Evolutionary conservation across 2,113 vertebrate species (phyloP).

Genomic region (Lota lota): DNA sequence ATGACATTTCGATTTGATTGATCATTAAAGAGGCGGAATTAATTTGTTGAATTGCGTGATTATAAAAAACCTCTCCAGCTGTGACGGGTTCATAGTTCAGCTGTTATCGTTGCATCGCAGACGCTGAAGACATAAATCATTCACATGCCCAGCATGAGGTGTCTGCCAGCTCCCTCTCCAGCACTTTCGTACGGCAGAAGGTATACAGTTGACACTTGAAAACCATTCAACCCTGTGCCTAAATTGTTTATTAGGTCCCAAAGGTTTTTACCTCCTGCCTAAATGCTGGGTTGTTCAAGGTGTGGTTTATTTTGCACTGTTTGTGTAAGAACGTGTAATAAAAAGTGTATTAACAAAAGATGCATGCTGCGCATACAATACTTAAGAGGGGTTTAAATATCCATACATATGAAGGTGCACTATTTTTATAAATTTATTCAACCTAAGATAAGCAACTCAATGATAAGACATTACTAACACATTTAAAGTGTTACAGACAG

Average conservation of each 20-base stretch:
- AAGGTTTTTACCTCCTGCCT: too few relatives aligned
- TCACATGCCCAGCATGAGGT: conserved; percentile 30
- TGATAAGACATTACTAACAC: neutral
- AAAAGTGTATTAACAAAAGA: too few relatives aligned
- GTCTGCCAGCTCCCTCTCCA: conserved; percentile 19
- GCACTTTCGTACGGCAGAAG: conserved; percentile 28
- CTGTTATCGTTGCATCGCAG: conserved; percentile 31
- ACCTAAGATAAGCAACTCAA: neutral
- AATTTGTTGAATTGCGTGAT: neutral
- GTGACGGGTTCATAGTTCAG: conserved; percentile 15
- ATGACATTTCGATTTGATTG: too few relatives aligned
- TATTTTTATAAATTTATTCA: neutral
- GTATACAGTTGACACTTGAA: too few relatives aligned
- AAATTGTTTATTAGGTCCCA: neutral
- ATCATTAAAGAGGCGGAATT: too few relatives aligned
- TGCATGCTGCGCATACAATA: too few relatives aligned
- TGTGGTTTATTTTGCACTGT: too few relatives aligned
- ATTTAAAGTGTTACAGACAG: neutral
- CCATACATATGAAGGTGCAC: neutral
- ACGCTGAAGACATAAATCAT: conserved; percentile 32
- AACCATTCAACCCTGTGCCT: too few relatives aligned
- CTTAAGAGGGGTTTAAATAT: conserved; percentile 1
- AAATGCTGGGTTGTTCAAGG: too few relatives aligned
- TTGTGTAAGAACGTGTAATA: too few relatives aligned
- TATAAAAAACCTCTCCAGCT: neutral